Conservation (phyloP, 1,140 invertebrate genomes). For the Drosophila saltans region DNA sequence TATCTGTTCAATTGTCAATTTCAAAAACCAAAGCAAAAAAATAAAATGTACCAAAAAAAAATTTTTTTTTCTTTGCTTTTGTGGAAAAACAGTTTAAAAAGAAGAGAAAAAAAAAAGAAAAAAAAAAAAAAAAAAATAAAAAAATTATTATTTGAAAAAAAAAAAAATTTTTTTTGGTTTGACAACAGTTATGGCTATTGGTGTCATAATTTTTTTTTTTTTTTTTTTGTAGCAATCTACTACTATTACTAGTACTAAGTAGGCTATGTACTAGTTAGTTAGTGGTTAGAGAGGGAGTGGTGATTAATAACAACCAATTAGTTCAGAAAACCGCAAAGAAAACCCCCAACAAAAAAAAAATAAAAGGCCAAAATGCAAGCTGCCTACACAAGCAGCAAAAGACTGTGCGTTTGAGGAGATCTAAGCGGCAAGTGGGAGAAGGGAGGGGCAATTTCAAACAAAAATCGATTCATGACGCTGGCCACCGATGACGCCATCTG, state of each 20-base stretch:
- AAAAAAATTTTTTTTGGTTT: no score
- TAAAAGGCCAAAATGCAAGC: background rate
- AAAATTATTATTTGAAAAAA: no score
- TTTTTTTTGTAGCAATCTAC: no score
- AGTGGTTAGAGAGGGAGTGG: background rate
- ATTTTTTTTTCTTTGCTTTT: background rate
- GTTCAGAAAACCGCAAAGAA: background rate
- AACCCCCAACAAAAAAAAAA: background rate
- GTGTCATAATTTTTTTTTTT: slow-evolving; percentile 4
- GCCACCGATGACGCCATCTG: slow-evolving; percentile 5
- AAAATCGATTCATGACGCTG: slow-evolving; percentile 12
- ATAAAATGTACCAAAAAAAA: no score
- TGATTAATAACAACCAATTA: slow-evolving; percentile 7
- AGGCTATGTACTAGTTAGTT: background rate
- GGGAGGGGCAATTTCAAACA: background rate
- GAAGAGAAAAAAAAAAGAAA: no score
- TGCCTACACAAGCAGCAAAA: background rate
- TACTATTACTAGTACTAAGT: background rate
- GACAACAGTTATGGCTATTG: slow-evolving; percentile 4
- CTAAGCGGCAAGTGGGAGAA: background rate
- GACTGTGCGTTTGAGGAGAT: background rate
- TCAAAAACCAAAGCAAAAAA: no score
- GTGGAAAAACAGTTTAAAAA: background rate
- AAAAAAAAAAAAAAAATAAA: no score
- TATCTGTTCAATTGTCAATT: background rate